Evolutionary conservation across 2,888 invertebrate genomes (phyloP), one percentile per base, ranked within the genome.

Genomic region (Lasioglossum vierecki): DNA sequence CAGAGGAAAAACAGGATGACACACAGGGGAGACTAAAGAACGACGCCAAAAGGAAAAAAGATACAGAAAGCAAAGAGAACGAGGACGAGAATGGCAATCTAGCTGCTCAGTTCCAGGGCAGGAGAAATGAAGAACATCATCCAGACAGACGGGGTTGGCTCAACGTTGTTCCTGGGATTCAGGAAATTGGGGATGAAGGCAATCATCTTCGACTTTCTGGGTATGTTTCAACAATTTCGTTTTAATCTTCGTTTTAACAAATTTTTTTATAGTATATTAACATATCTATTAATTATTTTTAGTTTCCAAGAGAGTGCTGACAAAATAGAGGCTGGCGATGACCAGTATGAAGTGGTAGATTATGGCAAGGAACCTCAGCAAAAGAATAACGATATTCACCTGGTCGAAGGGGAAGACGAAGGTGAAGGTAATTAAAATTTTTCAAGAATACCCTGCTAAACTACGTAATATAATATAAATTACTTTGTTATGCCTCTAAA

Each of bases 121-220:
- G 89, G 66, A 91, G 91, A n/a, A 75, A 83, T 5, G 93, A 89
- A 0, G 92, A 93, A 39, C 92, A 91, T 44, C 82, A 89, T 26
- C 80, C 89, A 6, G 91, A 90, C 1, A 88, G 84, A 60, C 85
- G 88, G 9, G 86, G 89, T 4, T 92, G 92, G 93, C 88, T 91
- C 76, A 91, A 91, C 74, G 91, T 91, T 22, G 88, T 90, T 70
- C 91, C 91, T 6, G 94, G 94, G 13, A 91, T 94, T 53, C 95
- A 95, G 70, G 95, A 95, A 86, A 90, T 95, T 66, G 95, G 95
- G 3, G 95, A 95, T 13, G 94, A 93, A 77, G 91, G 91, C 4
- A 94, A 94, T 90, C 92, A 93, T 71, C 87, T 93, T 26, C 93
- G 92, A 85, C 85, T 93, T 39, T 88, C 91, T 60, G 93, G 92